Percentiles rank a stretch among this genome's conserved stretches.
These are phyloP conservation scores for Crotalus adamanteus DNA, from an alignment of 2,797 vertebrate genomes.

Conservation along the genomic window DNA sequence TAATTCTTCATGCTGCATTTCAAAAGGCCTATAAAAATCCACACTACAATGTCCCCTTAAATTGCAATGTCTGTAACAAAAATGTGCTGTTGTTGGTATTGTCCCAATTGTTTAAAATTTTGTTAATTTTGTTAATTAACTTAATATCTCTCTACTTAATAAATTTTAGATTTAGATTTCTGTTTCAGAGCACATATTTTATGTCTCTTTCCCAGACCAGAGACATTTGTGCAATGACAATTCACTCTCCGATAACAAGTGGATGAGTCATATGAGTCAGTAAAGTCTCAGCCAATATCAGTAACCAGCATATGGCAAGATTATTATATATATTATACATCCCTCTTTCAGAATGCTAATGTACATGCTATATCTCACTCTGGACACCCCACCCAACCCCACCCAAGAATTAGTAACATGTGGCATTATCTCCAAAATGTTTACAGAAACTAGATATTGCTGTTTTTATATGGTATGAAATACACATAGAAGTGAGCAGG, in stretches of 20 bases:
- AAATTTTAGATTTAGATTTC: background rate
- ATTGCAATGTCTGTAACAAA: background rate
- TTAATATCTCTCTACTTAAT: background rate
- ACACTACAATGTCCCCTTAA: background rate
- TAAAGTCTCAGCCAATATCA: background rate
- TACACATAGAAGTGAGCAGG: background rate
- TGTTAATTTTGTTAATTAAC: background rate
- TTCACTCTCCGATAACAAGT: background rate
- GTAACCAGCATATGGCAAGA: background rate
- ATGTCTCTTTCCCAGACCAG: background rate
- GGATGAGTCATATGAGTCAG: background rate
- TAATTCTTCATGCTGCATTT: background rate
- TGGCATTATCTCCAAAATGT: background rate
- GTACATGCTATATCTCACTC: background rate
- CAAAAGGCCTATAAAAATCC: background rate
- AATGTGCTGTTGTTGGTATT: background rate
- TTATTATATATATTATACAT: background rate
- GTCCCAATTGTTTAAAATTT: background rate
- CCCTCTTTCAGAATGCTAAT: background rate
- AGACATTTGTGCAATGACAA: background rate
- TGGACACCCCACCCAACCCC: background rate
- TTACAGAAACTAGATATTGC: background rate
- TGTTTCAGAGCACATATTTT: background rate
- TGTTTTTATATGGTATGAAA: background rate
- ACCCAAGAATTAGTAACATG: accelerated